A percentile compares a stretch with the other conserved stretches of the same genome.
Evolutionary conservation across 2,888 invertebrate genomes (phyloP).

Genomic region (Augiades crinisus): DNA sequence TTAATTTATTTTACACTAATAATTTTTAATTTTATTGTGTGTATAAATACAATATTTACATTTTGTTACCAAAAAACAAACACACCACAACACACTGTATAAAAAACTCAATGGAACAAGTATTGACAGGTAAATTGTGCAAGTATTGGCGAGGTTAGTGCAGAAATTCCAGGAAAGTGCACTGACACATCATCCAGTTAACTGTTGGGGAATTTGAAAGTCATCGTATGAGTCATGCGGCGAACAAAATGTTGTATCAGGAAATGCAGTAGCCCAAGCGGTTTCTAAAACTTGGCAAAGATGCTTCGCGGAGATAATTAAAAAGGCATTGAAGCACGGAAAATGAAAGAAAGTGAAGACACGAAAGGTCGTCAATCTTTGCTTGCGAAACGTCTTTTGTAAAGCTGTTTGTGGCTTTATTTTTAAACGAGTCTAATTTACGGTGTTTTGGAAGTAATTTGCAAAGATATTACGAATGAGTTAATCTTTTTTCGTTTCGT

Average conservation of each 20-base stretch:
- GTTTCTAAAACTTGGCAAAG: slow-evolving; percentile 16
- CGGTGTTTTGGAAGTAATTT: slow-evolving; percentile 12
- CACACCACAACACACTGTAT: too few species aligned
- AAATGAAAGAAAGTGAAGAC: slow-evolving; percentile 15
- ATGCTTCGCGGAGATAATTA: slow-evolving; percentile 3
- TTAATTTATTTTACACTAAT: too few species aligned
- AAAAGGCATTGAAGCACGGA: slow-evolving; percentile 11
- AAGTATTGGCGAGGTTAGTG: too few species aligned
- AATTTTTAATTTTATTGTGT: too few species aligned
- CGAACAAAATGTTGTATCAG: slow-evolving; percentile 11
- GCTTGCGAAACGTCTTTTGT: neutral
- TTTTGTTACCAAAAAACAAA: too few species aligned
- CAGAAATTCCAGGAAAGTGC: neutral
- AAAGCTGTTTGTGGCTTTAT: slow-evolving; percentile 8
- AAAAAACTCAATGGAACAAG: too few species aligned
- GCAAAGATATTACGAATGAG: neutral
- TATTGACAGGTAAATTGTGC: too few species aligned
- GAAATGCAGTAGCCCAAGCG: slow-evolving; percentile 20
- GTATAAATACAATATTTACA: too few species aligned
- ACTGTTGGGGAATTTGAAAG: neutral
- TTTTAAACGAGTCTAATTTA: slow-evolving; percentile 11
- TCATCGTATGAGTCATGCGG: slow-evolving; percentile 10
- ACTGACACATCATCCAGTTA: neutral
- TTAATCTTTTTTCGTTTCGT: too few species aligned
- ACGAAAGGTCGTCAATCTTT: slow-evolving; percentile 17